Evolutionary conservation across 2,888 invertebrate species (phyloP), one percentile per base, ranked within the genome.

Genomic region (Sisyra nigra): DNA sequence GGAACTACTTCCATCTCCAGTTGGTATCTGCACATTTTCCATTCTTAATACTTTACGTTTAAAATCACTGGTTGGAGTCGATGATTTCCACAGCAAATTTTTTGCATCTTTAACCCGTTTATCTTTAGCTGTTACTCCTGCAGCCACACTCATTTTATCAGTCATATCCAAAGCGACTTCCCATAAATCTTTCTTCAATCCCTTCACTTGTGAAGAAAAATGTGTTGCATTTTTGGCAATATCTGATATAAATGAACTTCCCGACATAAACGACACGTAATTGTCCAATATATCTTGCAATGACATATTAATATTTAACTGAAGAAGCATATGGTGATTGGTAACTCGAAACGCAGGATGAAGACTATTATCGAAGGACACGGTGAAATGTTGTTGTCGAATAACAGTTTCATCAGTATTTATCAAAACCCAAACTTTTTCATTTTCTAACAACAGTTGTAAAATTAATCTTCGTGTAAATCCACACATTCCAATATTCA

Each of bases 81-180:
- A n/a, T n/a, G n/a, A 58, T 50, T 72, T 68, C 14, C 32, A 34
- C 3, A 38, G 15, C 9, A 43, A 31, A 59, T 85, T 79, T 62
- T 84, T 78, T 40, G 79, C 76, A 63, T 86, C 86, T 60, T 88
- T 89, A 48, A 81, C 76, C 36, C 89, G 72, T 60, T 89, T 89
- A 61, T 89, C 89, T 64, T 89, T 88, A 41, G 88, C 88, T 13
- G 84, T 83, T 47, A 83, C 80, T 41, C 83, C 87, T 40, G 89
- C 88, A 8, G 86, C 85, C 44, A 87, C 77, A 52, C 83, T 83
- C 49, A 73, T 65, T 44, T 68, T 63, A 45, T 68, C 65, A 2
- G 65, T 62, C 49, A 65, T 59, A 42, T 62, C 63, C 11, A 57
- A 54, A 8, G 63, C 61, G 34, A 67, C 57, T 49, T 63, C 63